Percentiles rank a stretch among this genome's conserved stretches.
Conservation (phyloP, 2,113 vertebrate species). For the Sceloporus undulatus region DNA sequence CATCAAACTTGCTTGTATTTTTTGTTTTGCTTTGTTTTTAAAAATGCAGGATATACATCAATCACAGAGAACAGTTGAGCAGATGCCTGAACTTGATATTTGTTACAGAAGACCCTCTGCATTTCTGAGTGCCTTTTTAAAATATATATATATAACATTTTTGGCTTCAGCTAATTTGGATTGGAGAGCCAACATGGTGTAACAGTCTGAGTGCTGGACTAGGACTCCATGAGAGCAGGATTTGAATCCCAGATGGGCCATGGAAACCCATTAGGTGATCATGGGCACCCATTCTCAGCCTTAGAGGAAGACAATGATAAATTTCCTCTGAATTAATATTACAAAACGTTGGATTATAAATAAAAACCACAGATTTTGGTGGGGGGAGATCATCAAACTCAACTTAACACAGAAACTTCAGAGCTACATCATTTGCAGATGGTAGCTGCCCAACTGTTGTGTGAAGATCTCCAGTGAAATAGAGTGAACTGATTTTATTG, state of each 20-base stretch:
- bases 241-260: too few species aligned
- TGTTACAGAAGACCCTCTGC: neutral
- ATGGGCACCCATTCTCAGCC: too few species aligned
- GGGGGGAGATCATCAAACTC: too few species aligned
- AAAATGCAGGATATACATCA: neutral
- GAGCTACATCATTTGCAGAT: too few species aligned
- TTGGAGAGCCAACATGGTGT: too few species aligned
- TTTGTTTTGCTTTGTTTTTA: constrained; percentile 23
- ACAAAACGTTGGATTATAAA: neutral
- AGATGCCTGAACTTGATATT: neutral
- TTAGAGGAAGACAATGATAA: too few species aligned
- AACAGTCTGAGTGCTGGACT: too few species aligned
- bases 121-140: neutral
- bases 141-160: neutral
- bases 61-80: neutral
- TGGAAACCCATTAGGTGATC: too few species aligned
- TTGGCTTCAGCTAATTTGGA: neutral
- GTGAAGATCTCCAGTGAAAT: neutral
- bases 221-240: too few species aligned
- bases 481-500: neutral
- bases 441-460: too few species aligned
- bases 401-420: too few species aligned
- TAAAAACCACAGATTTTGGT: neutral
- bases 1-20: neutral
- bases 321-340: too few species aligned